Conservation (phyloP, 1,140 invertebrate species). For the Ceratosolen solmsi region DNA sequence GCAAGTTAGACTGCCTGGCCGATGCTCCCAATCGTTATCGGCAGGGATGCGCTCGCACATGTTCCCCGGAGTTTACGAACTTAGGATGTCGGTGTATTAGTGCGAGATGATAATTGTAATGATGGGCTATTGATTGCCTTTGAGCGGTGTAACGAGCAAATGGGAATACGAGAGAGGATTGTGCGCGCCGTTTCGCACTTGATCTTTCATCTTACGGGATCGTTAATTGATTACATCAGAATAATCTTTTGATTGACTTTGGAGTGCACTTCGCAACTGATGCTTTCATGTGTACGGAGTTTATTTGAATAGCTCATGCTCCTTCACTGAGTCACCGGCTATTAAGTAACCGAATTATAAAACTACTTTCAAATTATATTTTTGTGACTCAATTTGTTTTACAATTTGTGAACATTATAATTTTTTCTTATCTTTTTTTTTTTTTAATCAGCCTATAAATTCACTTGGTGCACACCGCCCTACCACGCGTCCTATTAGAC, state of each 20-base stretch:
- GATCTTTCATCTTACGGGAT: conserved; percentile 16
- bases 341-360: conserved; percentile 5
- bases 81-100: neutral
- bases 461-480: too few species aligned
- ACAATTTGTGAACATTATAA: neutral
- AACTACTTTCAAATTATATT: conserved; percentile 12
- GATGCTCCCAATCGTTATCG: too few species aligned
- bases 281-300: neutral
- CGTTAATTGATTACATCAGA: neutral
- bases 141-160: neutral
- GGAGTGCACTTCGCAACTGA: neutral
- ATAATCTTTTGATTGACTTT: neutral
- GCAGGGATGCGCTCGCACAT: too few species aligned
- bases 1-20: neutral
- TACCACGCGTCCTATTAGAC: too few species aligned
- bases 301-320: neutral
- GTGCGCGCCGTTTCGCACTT: neutral
- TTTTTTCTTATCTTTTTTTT: neutral
- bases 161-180: neutral
- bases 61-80: neutral
- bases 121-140: neutral
- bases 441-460: too few species aligned
- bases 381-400: neutral
- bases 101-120: conserved; percentile 30
- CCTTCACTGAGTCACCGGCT: neutral